Evolutionary conservation across 2,113 vertebrate species (phyloP).

Genomic region (Spermophilus dauricus): DNA sequence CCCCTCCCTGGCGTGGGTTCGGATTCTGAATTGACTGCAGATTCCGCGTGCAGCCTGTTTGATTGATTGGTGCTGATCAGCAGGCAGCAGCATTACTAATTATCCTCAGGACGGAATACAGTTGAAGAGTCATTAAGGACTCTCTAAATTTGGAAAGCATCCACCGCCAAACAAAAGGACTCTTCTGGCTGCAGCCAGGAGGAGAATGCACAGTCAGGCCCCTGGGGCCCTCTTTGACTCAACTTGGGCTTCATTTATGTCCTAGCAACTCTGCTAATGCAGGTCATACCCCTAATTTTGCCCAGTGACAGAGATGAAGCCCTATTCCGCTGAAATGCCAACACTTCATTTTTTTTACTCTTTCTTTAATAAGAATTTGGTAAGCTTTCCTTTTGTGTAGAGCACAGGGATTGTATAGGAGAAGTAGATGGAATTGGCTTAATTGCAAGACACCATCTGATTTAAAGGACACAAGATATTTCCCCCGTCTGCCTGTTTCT

Average conservation of each 20-base stretch:
- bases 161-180: conserved; percentile 64
- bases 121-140: conserved; percentile 78
- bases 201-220: conserved; percentile 71
- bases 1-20: conserved; percentile 30
- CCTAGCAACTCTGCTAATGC: background rate
- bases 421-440: background rate
- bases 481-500: background rate
- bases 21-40: conserved; percentile 54
- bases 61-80: conserved; percentile 70
- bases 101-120: conserved; percentile 58
- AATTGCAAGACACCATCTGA: background rate
- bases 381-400: conserved; percentile 12
- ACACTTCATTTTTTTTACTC: conserved; percentile 5
- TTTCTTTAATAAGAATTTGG: conserved; percentile 49
- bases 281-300: conserved; percentile 30
- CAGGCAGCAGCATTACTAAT: conserved; percentile 66
- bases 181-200: background rate
- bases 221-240: conserved; percentile 34
- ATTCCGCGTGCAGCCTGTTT: conserved; percentile 51
- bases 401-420: background rate
- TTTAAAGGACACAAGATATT: background rate
- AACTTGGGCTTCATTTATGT: conserved; percentile 44
- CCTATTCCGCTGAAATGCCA: conserved; percentile 37
- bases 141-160: conserved; percentile 76
- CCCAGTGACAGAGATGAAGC: conserved; percentile 50